Evolutionary conservation across 2,888 invertebrate genomes (phyloP).

Genomic region (Dicyrtomina minuta): DNA sequence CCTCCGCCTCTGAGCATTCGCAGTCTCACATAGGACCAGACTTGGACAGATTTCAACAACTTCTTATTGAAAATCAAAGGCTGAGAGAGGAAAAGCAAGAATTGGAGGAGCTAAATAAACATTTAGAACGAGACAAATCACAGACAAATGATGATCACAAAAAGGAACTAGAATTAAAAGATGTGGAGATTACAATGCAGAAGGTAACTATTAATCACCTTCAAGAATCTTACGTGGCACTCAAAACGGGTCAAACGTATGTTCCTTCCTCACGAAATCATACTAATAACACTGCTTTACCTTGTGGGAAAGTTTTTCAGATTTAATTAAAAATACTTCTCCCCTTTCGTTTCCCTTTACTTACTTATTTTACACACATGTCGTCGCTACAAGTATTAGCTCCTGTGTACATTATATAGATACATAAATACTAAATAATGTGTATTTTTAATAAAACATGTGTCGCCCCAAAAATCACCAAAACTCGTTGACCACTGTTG

Average conservation of each 20-base stretch:
- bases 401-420: too few relatives aligned
- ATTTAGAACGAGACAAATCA: constrained; percentile 2
- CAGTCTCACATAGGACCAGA: neutral
- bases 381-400: too few relatives aligned
- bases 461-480: too few relatives aligned
- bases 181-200: constrained; percentile 52
- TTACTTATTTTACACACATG: neutral
- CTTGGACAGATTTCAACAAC: constrained; percentile 4
- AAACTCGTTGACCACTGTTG: too few relatives aligned
- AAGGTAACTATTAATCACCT: constrained; percentile 53
- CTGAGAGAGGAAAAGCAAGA: constrained; percentile 5
- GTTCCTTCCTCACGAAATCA: constrained; percentile 31
- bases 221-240: constrained; percentile 48
- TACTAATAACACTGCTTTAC: constrained; percentile 13
- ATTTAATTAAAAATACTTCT: constrained; percentile 3
- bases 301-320: constrained; percentile 33
- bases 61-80: constrained; percentile 15
- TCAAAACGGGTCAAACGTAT: constrained; percentile 48
- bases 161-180: constrained; percentile 37
- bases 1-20: neutral
- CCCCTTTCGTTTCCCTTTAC: neutral
- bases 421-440: too few relatives aligned
- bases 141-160: neutral
- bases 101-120: neutral
- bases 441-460: too few relatives aligned